These are phyloP conservation scores for Patella caerulea DNA, from an alignment of 2,888 invertebrate species.

Conservation along the genomic window DNA sequence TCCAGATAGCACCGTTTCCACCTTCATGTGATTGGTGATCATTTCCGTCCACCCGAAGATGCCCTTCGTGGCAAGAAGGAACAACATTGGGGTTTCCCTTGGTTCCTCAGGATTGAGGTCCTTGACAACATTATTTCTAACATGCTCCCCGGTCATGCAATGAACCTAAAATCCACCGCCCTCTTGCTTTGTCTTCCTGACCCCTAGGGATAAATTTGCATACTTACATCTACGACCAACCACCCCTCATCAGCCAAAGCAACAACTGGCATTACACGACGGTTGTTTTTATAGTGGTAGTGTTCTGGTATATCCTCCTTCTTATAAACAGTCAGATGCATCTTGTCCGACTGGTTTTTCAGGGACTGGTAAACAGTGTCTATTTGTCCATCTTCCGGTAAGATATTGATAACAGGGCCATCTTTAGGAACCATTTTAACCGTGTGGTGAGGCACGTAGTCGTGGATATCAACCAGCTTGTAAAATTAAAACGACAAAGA, in stretches of 20 bases:
- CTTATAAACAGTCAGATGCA: conserved; percentile 74
- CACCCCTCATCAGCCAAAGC: conserved; percentile 78
- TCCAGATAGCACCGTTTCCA: no score
- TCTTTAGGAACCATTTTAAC: conserved; percentile 24
- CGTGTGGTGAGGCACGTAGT: neutral
- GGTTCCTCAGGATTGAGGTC: no score
- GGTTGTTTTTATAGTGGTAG: conserved; percentile 78
- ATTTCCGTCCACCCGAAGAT: no score
- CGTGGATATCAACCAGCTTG: conserved; percentile 22
- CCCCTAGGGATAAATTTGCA: neutral
- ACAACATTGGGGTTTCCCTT: no score
- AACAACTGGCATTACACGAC: conserved; percentile 77
- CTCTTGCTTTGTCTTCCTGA: no score
- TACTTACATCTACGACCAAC: conserved; percentile 60
- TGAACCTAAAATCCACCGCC: no score
- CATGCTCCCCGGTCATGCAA: no score
- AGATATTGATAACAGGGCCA: conserved; percentile 44
- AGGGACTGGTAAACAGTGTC: conserved; percentile 46
- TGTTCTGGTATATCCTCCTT: conserved; percentile 70
- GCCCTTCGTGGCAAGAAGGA: no score
- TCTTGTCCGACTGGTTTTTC: conserved; percentile 19
- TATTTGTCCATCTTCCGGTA: conserved; percentile 33
- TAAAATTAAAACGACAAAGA: no score
- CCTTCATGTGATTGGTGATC: no score
- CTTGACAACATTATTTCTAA: no score